Conservation (phyloP, 2,888 invertebrate genomes). For the Limnephilus marmoratus region DNA sequence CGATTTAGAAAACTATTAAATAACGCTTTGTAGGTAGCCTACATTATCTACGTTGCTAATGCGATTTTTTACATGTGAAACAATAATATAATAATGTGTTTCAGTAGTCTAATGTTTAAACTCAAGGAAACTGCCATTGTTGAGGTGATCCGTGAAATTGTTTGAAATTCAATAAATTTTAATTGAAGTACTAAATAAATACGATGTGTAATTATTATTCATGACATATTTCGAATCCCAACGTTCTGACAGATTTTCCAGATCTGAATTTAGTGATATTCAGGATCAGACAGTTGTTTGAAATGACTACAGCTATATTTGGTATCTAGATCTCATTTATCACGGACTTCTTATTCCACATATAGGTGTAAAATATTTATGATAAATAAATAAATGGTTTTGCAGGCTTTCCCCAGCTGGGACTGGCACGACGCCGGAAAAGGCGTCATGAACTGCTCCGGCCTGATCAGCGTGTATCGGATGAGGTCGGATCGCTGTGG, state of each 20-base stretch:
- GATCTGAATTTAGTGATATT: too few species aligned
- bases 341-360: too few species aligned
- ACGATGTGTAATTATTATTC: too few species aligned
- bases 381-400: background rate
- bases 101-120: background rate
- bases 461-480: constrained; percentile 88
- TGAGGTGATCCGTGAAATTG: too few species aligned
- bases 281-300: too few species aligned
- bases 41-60: background rate
- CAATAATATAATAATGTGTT: background rate
- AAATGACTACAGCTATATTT: too few species aligned
- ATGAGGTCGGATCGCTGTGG: constrained; percentile 87
- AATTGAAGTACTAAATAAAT: too few species aligned
- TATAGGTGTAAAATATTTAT: too few species aligned
- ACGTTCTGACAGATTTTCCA: too few species aligned
- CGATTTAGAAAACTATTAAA: background rate
- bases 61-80: background rate
- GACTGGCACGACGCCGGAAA: constrained; percentile 85
- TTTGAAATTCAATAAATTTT: too few species aligned
- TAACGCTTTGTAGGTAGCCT: background rate
- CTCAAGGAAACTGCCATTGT: background rate
- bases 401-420: constrained; percentile 85
- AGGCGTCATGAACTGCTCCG: constrained; percentile 85
- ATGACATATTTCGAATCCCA: too few species aligned
- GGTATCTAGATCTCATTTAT: too few species aligned